Conservation (phyloP, 1,140 invertebrate genomes). For the Brachionus manjavacas region DNA sequence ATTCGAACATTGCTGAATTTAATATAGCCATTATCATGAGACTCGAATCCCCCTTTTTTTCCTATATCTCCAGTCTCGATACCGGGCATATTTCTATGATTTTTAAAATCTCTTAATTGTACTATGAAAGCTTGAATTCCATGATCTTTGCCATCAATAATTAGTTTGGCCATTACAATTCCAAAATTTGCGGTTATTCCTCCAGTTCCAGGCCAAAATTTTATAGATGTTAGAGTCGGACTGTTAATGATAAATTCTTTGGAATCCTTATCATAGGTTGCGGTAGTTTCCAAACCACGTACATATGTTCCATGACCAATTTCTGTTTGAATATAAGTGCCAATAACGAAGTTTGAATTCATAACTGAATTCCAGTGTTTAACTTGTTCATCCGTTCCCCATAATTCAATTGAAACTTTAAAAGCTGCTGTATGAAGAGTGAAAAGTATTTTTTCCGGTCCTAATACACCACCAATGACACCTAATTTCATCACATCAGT, state of each 20-base stretch:
- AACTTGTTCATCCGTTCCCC: slow-evolving; percentile 78
- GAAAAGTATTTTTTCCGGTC: slow-evolving; percentile 43
- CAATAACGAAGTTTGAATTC: slow-evolving; percentile 75
- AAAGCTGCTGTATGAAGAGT: slow-evolving; percentile 80
- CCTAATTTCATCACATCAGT: slow-evolving; percentile 1
- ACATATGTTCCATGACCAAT: slow-evolving; percentile 87
- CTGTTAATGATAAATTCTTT: slow-evolving; percentile 82
- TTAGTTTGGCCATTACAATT: slow-evolving; percentile 76
- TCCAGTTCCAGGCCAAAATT: slow-evolving; percentile 89
- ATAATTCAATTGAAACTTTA: slow-evolving; percentile 77
- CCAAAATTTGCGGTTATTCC: slow-evolving; percentile 86
- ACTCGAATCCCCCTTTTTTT: slow-evolving; percentile 78
- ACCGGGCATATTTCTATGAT: slow-evolving; percentile 76
- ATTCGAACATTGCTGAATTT: slow-evolving; percentile 76
- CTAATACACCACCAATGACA: slow-evolving; percentile 20
- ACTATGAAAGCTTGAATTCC: slow-evolving; percentile 91
- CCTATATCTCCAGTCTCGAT: slow-evolving; percentile 78
- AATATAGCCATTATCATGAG: slow-evolving; percentile 78
- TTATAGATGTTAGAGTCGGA: slow-evolving; percentile 78
- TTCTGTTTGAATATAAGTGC: slow-evolving; percentile 91
- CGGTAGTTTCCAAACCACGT: slow-evolving; percentile 80
- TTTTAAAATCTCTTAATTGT: slow-evolving; percentile 77
- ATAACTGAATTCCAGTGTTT: slow-evolving; percentile 76
- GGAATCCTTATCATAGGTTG: slow-evolving; percentile 76
- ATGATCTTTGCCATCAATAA: slow-evolving; percentile 74